These are phyloP conservation scores for Olivierus martensii DNA, from an alignment of 1,140 invertebrate species.

Conservation along the genomic window DNA sequence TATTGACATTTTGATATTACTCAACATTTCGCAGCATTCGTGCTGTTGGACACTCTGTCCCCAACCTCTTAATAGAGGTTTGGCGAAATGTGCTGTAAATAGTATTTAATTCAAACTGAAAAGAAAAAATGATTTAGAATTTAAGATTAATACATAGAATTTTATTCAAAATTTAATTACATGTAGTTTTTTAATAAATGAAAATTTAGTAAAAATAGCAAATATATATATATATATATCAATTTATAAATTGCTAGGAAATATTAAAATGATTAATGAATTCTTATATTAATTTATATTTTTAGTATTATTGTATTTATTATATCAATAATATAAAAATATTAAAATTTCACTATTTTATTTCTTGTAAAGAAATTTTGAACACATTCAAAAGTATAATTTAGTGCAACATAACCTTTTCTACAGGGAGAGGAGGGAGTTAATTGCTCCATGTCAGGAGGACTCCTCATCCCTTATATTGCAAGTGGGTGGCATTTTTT, in stretches of 20 bases:
- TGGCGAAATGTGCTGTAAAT: conserved; percentile 12
- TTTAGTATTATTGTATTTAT: too few species aligned
- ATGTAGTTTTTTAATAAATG: neutral
- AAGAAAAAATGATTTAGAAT: too few species aligned
- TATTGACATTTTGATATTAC: conserved; percentile 4
- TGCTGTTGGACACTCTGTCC: conserved; percentile 16
- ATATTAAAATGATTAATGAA: too few species aligned
- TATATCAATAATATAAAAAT: too few species aligned
- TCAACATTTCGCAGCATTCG: conserved; percentile 14
- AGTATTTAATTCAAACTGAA: too few species aligned
- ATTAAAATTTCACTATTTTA: too few species aligned
- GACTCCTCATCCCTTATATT: conserved; percentile 8
- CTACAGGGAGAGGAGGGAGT: neutral
- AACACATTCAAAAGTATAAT: neutral
- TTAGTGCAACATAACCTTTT: neutral
- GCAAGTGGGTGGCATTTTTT: conserved; percentile 3
- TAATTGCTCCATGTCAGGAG: neutral
- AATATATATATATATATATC: too few species aligned
- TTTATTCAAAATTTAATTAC: neutral
- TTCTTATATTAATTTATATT: too few species aligned
- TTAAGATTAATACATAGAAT: neutral
- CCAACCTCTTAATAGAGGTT: conserved; percentile 17
- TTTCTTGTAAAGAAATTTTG: too few species aligned
- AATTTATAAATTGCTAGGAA: too few species aligned
- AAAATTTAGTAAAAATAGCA: neutral